Percentiles rank a stretch among this genome's conserved stretches.
Conservation (phyloP, 1,140 invertebrate genomes). For the Lucilia sericata region DNA sequence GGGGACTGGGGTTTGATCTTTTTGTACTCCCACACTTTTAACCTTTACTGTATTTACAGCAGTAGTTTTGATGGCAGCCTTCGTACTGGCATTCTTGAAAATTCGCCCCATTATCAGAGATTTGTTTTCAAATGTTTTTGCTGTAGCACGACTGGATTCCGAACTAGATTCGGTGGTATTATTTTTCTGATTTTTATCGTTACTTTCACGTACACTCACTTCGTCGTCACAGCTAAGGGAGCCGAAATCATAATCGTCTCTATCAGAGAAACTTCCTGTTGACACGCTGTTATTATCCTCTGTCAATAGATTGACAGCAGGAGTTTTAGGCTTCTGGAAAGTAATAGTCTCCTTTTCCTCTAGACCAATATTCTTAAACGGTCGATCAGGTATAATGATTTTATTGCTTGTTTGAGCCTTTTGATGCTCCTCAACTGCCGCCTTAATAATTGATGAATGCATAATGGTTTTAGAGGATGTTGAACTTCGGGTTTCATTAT, state of each 20-base stretch:
- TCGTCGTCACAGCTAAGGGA: slow-evolving; percentile 64
- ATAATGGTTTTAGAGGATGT: slow-evolving; percentile 67
- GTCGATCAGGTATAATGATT: slow-evolving; percentile 63
- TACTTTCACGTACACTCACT: slow-evolving; percentile 48
- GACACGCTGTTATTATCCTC: slow-evolving; percentile 65
- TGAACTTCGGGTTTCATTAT: slow-evolving; percentile 57
- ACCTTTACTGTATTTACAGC: slow-evolving; percentile 53
- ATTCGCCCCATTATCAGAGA: slow-evolving; percentile 71
- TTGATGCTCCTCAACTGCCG: slow-evolving; percentile 50
- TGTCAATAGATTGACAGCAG: slow-evolving; percentile 54
- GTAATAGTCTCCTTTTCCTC: slow-evolving; percentile 63
- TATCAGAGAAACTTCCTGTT: slow-evolving; percentile 64
- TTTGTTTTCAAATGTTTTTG: slow-evolving; percentile 68
- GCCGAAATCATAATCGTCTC: slow-evolving; percentile 66
- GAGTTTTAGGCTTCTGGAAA: slow-evolving; percentile 63
- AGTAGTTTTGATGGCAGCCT: slow-evolving; percentile 39
- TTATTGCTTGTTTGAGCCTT: slow-evolving; percentile 49
- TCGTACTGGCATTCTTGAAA: slow-evolving; percentile 70
- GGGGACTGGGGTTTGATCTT: slow-evolving; percentile 36
- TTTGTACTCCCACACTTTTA: slow-evolving; percentile 54
- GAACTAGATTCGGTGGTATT: slow-evolving; percentile 51
- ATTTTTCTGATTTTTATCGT: slow-evolving; percentile 44
- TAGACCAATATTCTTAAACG: slow-evolving; percentile 65
- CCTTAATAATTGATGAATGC: slow-evolving; percentile 66
- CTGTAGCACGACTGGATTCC: slow-evolving; percentile 58